phyloP scores from a whole-genome alignment of 92 coral and sea anemone genomes.

The Zoanthus sansibaricus region DNA sequence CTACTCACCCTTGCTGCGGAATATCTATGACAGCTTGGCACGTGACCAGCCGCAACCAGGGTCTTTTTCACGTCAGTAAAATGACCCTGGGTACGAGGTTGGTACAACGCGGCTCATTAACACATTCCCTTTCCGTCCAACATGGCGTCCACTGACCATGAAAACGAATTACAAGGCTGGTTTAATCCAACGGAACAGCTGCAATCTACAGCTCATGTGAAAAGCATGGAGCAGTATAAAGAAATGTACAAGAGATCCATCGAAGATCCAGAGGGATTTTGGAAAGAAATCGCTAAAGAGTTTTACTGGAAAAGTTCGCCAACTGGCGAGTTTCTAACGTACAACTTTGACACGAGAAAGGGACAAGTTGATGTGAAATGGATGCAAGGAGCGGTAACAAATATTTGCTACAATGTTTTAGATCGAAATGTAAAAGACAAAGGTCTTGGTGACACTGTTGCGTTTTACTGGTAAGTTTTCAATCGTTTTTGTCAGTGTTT shows the following conservation, averaged over 20 bases:
- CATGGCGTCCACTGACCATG: slow-evolving; percentile 79
- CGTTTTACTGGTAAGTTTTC: slow-evolving; percentile 88
- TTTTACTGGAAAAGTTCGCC: slow-evolving; percentile 94
- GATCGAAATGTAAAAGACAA: slow-evolving; percentile 89
- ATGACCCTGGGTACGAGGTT: too few relatives aligned
- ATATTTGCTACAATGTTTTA: slow-evolving; percentile 94
- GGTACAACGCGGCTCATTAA: slow-evolving; percentile 1
- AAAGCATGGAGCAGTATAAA: slow-evolving; percentile 84
- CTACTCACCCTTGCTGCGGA: too few relatives aligned
- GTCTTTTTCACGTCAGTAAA: too few relatives aligned
- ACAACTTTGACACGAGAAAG: slow-evolving; percentile 84
- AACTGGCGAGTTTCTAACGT: slow-evolving; percentile 72
- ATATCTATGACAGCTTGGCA: too few relatives aligned
- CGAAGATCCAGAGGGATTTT: slow-evolving; percentile 93
- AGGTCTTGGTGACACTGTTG: slow-evolving; percentile 83
- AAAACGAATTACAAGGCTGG: slow-evolving; percentile 79
- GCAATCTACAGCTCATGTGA: slow-evolving; percentile 83
- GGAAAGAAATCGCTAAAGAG: slow-evolving; percentile 89
- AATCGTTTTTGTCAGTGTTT: too few relatives aligned
- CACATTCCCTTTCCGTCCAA: slow-evolving; percentile 23
- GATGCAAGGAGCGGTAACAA: slow-evolving; percentile 98
- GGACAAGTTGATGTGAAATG: slow-evolving; percentile 83
- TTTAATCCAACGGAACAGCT: slow-evolving; percentile 78
- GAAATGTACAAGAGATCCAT: slow-evolving; percentile 83
- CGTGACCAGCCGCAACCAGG: too few relatives aligned